These are phyloP conservation scores for Plagodis pulveraria DNA, from an alignment of 2,888 invertebrate species.

Conservation along the genomic window DNA sequence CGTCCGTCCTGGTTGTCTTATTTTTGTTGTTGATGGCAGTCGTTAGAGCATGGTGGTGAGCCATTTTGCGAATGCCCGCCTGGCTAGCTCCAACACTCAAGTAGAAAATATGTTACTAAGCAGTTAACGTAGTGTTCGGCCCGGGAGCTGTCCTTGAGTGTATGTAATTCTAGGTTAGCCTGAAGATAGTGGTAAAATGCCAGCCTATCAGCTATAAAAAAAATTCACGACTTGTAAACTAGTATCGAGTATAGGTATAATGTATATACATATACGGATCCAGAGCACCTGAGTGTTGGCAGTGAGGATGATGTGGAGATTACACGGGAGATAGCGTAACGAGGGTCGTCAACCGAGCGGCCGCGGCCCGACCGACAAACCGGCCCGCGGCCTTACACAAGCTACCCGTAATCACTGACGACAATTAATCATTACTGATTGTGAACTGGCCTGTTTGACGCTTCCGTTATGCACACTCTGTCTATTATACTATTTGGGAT, in stretches of 20 bases:
- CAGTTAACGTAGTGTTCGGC: too few species aligned
- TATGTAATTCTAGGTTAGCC: too few species aligned
- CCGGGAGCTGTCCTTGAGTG: too few species aligned
- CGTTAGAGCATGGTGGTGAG: too few species aligned
- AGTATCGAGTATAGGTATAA: neutral
- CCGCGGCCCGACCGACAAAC: conserved; percentile 32
- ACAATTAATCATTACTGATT: conserved; percentile 15
- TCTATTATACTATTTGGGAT: conserved; percentile 1
- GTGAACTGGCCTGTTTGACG: neutral
- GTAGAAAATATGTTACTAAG: too few species aligned
- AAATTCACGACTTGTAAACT: neutral
- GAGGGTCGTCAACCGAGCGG: conserved; percentile 34
- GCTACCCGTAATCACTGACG: conserved; percentile 9
- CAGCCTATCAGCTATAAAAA: neutral
- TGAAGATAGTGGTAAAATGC: too few species aligned
- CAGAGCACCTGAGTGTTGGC: conserved; percentile 1
- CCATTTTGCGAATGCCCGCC: too few species aligned
- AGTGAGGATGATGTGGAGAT: conserved; percentile 37
- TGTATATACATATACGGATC: neutral
- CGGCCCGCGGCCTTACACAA: conserved; percentile 31
- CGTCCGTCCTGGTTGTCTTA: too few species aligned
- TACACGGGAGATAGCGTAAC: conserved; percentile 41
- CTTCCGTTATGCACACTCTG: conserved; percentile 12
- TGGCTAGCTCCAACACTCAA: too few species aligned
- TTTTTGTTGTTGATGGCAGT: too few species aligned